Percentiles rank a stretch among this genome's conserved stretches.
These are phyloP conservation scores for Manis pentadactyla DNA, from an alignment of 2,797 vertebrate genomes.

Conservation along the genomic window DNA sequence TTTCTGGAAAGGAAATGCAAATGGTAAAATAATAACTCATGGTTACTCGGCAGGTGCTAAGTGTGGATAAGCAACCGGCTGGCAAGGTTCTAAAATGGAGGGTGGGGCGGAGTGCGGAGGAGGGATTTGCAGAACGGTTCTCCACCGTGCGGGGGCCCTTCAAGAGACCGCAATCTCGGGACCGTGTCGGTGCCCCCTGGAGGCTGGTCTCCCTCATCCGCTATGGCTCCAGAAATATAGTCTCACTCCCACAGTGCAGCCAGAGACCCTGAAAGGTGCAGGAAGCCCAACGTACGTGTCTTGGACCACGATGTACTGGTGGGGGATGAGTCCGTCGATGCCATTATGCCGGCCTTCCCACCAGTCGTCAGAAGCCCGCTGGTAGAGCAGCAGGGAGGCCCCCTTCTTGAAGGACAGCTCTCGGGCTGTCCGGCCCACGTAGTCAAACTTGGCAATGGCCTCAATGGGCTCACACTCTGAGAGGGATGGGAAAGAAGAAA, in stretches of 20 bases:
- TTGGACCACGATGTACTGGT: constrained; percentile 96
- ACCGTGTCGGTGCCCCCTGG: rapidly evolving
- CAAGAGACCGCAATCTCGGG: background rate
- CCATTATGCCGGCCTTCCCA: constrained; percentile 97
- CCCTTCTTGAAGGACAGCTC: constrained; percentile 98
- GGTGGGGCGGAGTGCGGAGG: background rate
- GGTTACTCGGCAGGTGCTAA: background rate
- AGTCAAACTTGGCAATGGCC: constrained; percentile 96
- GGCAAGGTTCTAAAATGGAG: background rate
- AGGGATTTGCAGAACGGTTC: background rate
- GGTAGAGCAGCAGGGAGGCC: constrained; percentile 93
- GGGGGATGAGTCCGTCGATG: constrained; percentile 94
- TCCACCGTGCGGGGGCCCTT: background rate
- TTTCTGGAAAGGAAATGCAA: constrained; percentile 32
- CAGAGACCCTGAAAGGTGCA: background rate
- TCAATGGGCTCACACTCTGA: constrained; percentile 95
- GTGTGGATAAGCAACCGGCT: background rate
- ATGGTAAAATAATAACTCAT: background rate
- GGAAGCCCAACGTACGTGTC: constrained; percentile 91
- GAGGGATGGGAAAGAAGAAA: constrained; percentile 81
- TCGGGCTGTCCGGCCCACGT: constrained; percentile 92
- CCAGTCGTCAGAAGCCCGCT: constrained; percentile 96
- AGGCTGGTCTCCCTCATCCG: background rate
- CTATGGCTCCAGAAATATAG: background rate
- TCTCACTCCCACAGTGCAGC: background rate